Base-by-base conservation (phyloP, 2,113 vertebrate genomes). In the Eclectus roratus region DNA sequence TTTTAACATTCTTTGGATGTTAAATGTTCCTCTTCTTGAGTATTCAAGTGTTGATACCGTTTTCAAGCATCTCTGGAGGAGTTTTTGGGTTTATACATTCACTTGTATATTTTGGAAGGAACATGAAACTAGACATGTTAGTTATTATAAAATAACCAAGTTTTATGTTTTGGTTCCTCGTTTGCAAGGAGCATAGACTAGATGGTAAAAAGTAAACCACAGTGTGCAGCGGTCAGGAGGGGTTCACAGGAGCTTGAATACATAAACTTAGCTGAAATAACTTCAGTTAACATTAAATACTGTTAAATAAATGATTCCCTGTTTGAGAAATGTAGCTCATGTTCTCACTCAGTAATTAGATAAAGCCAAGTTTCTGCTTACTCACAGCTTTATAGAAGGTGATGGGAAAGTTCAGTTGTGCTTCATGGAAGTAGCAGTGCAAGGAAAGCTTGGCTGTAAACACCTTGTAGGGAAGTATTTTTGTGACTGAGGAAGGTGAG, bases 241-340 rank as follows among this genome's bases (percentile, higher is more conserved):
- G 17, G 15, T 44, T 77, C 33, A 21, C 46, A 17, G 29, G 29
- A 74, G 33, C 28, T 41, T n/a, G 11, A 50, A 44, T 43, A 10
- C 4, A 1, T 33, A 18, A 47, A 2, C 12, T 53, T 1, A 2
- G 8, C 29, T 29, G 9, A 37, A 71, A 28, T 49, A 39, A 60
- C n/a, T 92, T 43, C 33, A 29, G 10, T 17, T 17, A 65, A 11
- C 21, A 13, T 58, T 64, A 79, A 81, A 64, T 35, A 25, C 5
- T 28, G 21, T 47, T 35, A 64, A 86, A 77, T 56, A 64, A 89
- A 28, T 16, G 4, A 31, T 33, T 76, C 18, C 17, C 2, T 5
- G 13, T 27, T 55, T 72, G 18, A 13, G 46, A 80, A 85, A 60
- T 2, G 4, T 24, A 52, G 21, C 37, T 10, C 7, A 4, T 65